These are phyloP conservation scores for Holcopasites calliopsidis DNA, from an alignment of 1,140 invertebrate genomes.

Conservation along the genomic window DNA sequence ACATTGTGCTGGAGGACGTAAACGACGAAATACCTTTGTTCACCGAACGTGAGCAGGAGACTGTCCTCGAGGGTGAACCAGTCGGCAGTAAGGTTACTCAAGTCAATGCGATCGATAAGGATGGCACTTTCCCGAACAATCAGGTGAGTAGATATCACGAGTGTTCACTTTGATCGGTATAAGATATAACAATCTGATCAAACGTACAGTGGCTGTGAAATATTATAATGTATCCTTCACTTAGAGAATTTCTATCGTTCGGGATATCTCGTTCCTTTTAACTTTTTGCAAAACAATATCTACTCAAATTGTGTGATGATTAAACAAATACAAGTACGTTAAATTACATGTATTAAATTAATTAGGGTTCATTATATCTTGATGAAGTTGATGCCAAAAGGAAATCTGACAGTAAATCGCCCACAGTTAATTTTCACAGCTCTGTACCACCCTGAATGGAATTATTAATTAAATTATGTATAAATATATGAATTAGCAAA, in stretches of 20 bases:
- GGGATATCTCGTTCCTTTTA: neutral
- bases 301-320: no score
- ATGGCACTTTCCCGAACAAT: constrained; percentile 96
- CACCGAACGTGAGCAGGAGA: constrained; percentile 96
- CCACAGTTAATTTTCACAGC: no score
- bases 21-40: constrained; percentile 98
- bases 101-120: constrained; percentile 97
- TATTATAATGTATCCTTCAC: no score
- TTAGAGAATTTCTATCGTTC: no score
- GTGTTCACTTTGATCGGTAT: neutral
- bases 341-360: no score
- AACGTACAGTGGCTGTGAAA: neutral
- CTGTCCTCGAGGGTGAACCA: constrained; percentile 95
- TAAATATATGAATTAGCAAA: no score
- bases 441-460: no score
- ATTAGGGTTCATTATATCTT: no score
- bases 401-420: no score
- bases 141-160: constrained; percentile 82
- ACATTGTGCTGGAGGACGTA: constrained; percentile 96
- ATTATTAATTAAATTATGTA: no score
- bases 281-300: neutral
- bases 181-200: neutral
- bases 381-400: no score
- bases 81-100: constrained; percentile 97
- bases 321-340: no score